Evolutionary conservation across 1,140 invertebrate genomes (phyloP), one percentile per base, ranked within the genome.

Genomic region (Apolygus lucorum): DNA sequence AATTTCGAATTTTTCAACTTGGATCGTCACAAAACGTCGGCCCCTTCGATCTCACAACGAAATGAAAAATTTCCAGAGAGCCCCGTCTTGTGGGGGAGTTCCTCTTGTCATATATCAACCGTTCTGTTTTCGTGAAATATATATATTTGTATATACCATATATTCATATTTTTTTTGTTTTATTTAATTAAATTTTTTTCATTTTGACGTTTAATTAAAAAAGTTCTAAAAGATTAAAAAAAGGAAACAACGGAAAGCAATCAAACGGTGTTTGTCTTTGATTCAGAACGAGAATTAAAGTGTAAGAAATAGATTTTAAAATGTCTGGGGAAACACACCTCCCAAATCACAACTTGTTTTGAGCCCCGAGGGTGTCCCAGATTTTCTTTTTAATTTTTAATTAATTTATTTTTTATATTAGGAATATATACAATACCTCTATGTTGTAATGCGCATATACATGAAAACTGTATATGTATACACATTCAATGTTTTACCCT

Each of bases 311-410:
- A n/a, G n/a, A n/a, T n/a, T 22, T 22, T 17, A 59, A 59, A 59
- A 59, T 59, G 11, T 59, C 54, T 59, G 54, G 54, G 54, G 4
- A 59, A 59, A 59, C 54, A 59, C 54, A 24, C 54, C 54, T 59
- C 54, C 54, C 54, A 59, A 42, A 59, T 59, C 54, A 59, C 54
- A 59, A 17, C 54, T 59, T 49, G 34, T 49, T 49, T 59, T 59
- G 54, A 59, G 54, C 54, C 54, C 54, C 54, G 54, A 59, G 54
- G 54, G 54, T 59, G 54, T 59, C 54, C 54, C 54, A 59, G 54
- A 17, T 59, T 59, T 42, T 17, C 4, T 42, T 42, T 42, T 42
- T 42, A 42, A 42, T 42, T n/a, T n/a, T 17, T 59, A 4, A 11
- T 59, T 22, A 59, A 59, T 17, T 59, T 13, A 14, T 24, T 59